Evolutionary conservation across 2,888 invertebrate genomes (phyloP).

Genomic region (Lobophora halterata): DNA sequence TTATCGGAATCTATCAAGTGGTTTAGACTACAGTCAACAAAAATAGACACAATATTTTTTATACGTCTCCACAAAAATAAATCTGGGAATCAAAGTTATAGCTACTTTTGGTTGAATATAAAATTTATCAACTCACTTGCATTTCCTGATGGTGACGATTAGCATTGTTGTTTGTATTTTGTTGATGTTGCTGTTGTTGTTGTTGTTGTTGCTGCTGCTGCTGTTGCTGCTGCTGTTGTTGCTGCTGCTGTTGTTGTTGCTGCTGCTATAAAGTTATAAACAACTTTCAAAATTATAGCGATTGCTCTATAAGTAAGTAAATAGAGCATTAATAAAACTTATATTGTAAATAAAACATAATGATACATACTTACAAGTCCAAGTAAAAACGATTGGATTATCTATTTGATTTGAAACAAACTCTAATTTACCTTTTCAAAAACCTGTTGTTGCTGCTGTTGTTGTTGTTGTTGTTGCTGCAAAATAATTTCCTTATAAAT

Average conservation of each 20-base stretch:
- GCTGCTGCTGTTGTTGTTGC: slow-evolving; percentile 37
- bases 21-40: too few species aligned
- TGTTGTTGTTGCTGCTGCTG: slow-evolving; percentile 61
- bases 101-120: too few species aligned
- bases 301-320: too few species aligned
- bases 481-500: too few species aligned
- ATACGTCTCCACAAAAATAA: too few species aligned
- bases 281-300: too few species aligned
- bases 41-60: too few species aligned
- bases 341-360: neutral
- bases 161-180: slow-evolving; percentile 48
- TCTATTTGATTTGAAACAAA: neutral
- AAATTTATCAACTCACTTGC: slow-evolving; percentile 75
- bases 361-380: neutral
- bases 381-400: neutral
- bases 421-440: slow-evolving; percentile 19
- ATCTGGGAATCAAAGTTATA: too few species aligned
- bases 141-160: slow-evolving; percentile 79
- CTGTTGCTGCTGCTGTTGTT: slow-evolving; percentile 44
- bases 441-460: slow-evolving; percentile 48
- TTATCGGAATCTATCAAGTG: too few species aligned
- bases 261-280: slow-evolving; percentile 43
- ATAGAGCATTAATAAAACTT: too few species aligned
- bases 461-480: slow-evolving; percentile 52
- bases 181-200: slow-evolving; percentile 53